Percentiles rank a stretch among this genome's conserved stretches.
Conservation (phyloP, 2,797 vertebrate genomes). For the Parauchenoglanis ngamensis region DNA sequence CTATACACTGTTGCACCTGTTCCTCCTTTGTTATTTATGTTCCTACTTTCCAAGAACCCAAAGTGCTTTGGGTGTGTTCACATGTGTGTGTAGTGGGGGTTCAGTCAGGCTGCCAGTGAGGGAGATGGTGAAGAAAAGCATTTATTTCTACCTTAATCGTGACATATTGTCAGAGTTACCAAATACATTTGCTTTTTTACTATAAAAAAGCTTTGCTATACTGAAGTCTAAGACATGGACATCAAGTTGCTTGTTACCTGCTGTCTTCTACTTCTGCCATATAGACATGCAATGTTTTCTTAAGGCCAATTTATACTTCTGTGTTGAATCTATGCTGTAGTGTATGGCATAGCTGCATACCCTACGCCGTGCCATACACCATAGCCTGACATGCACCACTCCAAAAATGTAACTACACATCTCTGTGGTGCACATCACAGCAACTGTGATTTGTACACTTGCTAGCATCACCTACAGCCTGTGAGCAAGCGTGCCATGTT, state of each 20-base stretch:
- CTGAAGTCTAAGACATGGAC: constrained; percentile 19
- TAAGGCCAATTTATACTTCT: no score
- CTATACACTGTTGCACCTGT: constrained; percentile 11
- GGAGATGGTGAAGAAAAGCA: constrained; percentile 71
- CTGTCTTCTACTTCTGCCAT: constrained; percentile 4
- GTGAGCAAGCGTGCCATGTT: no score
- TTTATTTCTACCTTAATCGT: constrained; percentile 89
- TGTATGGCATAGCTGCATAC: no score
- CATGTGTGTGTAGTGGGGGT: constrained; percentile 74
- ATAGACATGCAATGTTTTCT: neutral
- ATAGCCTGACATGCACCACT: no score
- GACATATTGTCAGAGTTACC: constrained; percentile 97
- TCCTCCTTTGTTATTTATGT: constrained; percentile 38
- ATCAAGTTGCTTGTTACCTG: neutral
- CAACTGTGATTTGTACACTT: no score
- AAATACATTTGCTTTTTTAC: constrained; percentile 87
- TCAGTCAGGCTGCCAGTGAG: constrained; percentile 78
- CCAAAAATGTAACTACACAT: no score
- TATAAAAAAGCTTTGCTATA: constrained; percentile 74
- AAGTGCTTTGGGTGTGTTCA: constrained; percentile 39
- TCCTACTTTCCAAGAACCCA: constrained; percentile 30
- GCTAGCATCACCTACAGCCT: no score
- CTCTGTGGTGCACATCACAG: no score
- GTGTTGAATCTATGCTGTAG: no score
- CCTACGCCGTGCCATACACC: no score